These are phyloP conservation scores for Xylocopa sonorina DNA, from an alignment of 1,140 invertebrate genomes.

Conservation along the genomic window DNA sequence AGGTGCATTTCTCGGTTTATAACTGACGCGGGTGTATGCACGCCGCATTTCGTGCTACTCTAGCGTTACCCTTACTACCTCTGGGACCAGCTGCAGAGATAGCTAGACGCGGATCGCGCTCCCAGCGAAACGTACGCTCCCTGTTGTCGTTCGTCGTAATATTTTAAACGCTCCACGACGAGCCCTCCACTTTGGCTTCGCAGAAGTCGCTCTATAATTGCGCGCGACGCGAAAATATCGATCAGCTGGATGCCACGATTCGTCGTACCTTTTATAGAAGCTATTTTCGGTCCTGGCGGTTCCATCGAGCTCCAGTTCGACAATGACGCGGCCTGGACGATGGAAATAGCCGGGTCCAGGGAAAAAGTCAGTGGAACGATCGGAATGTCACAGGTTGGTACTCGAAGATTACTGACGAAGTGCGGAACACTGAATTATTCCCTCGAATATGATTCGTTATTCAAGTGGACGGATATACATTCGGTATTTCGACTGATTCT, in stretches of 20 bases:
- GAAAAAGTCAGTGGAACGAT: too few species aligned
- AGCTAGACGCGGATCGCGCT: neutral
- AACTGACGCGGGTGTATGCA: neutral
- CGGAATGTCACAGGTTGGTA: too few species aligned
- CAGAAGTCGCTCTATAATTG: neutral
- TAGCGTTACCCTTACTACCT: neutral
- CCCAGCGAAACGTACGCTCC: neutral
- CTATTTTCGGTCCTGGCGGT: too few species aligned
- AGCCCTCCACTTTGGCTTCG: neutral
- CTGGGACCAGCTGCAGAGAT: slow-evolving; percentile 1
- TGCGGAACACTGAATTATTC: too few species aligned
- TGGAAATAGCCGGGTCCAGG: too few species aligned
- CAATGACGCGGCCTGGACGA: too few species aligned
- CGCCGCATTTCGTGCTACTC: neutral
- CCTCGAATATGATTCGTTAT: too few species aligned
- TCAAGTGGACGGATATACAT: too few species aligned
- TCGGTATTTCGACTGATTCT: too few species aligned
- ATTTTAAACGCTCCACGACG: slow-evolving; percentile 18
- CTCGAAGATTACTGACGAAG: too few species aligned
- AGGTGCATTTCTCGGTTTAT: neutral
- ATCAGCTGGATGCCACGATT: neutral
- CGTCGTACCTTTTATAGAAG: neutral
- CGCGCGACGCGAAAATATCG: neutral
- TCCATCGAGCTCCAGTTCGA: neutral
- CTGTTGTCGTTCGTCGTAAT: neutral